Base-by-base conservation (phyloP, 2,888 invertebrate genomes). In the Erpobdella octoculata region DNA sequence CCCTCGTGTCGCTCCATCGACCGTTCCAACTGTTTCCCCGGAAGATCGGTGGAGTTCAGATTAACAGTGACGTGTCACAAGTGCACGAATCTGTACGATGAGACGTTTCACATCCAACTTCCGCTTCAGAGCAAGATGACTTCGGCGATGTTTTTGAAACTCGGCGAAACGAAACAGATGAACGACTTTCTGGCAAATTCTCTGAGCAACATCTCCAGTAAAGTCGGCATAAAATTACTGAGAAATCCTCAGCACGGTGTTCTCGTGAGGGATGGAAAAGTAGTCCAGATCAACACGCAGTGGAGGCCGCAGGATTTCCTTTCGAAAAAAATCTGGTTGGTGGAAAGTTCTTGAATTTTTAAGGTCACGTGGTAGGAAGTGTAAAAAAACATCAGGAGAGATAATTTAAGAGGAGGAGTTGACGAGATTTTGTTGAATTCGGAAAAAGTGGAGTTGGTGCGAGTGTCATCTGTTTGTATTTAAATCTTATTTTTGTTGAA, bases 301-400 rank as follows among this genome's bases (percentile, higher is more conserved):
- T 62, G 62, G 62, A 31, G n/a, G 28, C n/a, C 33, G 28, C 28
- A 62, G 62, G 62, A 62, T 28, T 35, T 62, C 35, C 62, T 62
- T 28, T 62, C 62, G 5, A 62, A 33, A 35, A 33, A 31, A n/a
- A 62, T 62, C n/a, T 62, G 62, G 62, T 62, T n/a, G n/a, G 62
- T 62, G 28, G 12, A 53, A 53, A 35, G 28, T 62, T 33, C n/a
- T 62, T 62, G 62, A 31, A 62, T 62, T 41, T 12, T 41, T 41
- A n/a, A 41, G 46, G 12, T 41, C 12, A 15, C n/a, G 46, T 41
- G 46, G n/a, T 41, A 15, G n/a, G n/a, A n/a, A n/a, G n/a, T n/a
- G n/a, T n/a, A n/a, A n/a, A n/a, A n/a, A n/a, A n/a, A n/a, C n/a
- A n/a, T n/a, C n/a, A n/a, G n/a, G n/a, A n/a, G n/a, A n/a, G n/a